Conservation (phyloP, 64 coral and sea anemone genomes). For the Montipora sp. region DNA sequence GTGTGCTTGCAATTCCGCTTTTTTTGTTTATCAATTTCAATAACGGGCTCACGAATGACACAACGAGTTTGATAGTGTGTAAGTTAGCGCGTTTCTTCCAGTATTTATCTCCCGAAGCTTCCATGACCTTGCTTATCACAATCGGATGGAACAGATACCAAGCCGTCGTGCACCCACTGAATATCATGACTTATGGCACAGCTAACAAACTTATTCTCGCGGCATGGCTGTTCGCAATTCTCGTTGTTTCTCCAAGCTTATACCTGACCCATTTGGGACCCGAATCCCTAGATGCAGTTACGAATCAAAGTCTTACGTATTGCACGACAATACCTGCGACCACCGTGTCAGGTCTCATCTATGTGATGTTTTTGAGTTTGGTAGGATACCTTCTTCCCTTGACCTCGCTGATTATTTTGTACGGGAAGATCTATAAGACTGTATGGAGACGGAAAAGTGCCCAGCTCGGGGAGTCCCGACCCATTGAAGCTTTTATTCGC, state of each 20-base stretch:
- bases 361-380: conserved; percentile 64
- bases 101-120: conserved; percentile 80
- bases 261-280: conserved; percentile 71
- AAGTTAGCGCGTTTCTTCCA: conserved; percentile 85
- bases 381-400: conserved; percentile 82
- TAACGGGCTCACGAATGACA: neutral
- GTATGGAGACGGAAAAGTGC: conserved; percentile 75
- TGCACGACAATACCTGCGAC: conserved; percentile 81
- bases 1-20: conserved; percentile 73
- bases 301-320: conserved; percentile 57
- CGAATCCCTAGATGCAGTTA: neutral
- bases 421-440: conserved; percentile 74
- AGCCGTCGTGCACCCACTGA: conserved; percentile 81
- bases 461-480: conserved; percentile 23
- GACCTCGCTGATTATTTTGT: conserved; percentile 65
- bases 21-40: conserved; percentile 85
- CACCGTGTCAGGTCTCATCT: conserved; percentile 28
- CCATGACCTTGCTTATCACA: conserved; percentile 86
- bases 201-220: conserved; percentile 78
- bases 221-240: conserved; percentile 75
- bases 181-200: conserved; percentile 73
- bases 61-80: conserved; percentile 38
- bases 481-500: conserved; percentile 47
- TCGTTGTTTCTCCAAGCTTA: conserved; percentile 69
- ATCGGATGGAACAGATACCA: conserved; percentile 85